Evolutionary conservation across 1,140 invertebrate genomes (phyloP).

Genomic region (Ephestia elutella): DNA sequence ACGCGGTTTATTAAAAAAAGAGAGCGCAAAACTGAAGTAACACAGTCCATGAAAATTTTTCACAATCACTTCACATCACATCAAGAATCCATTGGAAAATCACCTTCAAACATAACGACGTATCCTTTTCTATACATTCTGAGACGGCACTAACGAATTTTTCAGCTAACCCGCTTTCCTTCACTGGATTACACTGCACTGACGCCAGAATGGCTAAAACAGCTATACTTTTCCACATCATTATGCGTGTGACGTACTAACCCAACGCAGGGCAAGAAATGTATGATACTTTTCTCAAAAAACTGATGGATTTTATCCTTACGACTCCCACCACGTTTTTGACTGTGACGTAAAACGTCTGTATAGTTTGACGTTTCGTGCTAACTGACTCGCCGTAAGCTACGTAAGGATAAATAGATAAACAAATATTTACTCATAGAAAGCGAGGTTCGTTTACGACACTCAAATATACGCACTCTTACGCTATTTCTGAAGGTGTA

Average conservation of each 20-base stretch:
- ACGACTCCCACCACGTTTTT: slow-evolving; percentile 45
- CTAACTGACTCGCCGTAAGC: slow-evolving; percentile 52
- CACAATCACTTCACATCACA: slow-evolving; percentile 46
- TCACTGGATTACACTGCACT: slow-evolving; percentile 51
- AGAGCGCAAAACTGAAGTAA: neutral
- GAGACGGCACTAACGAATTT: slow-evolving; percentile 61
- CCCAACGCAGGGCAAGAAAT: slow-evolving; percentile 48
- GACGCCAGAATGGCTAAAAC: slow-evolving; percentile 49
- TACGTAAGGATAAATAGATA: slow-evolving; percentile 67
- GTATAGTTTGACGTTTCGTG: slow-evolving; percentile 45
- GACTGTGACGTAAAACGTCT: slow-evolving; percentile 52
- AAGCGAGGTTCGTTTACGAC: slow-evolving; percentile 63
- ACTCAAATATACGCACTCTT: slow-evolving; percentile 45
- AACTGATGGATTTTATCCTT: slow-evolving; percentile 67
- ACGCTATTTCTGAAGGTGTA: slow-evolving; percentile 48
- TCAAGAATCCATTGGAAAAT: slow-evolving; percentile 32
- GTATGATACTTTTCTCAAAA: slow-evolving; percentile 58
- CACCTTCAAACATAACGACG: slow-evolving; percentile 67
- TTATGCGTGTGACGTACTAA: slow-evolving; percentile 33
- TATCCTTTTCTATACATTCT: slow-evolving; percentile 63
- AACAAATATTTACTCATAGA: slow-evolving; percentile 72
- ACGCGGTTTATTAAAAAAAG: neutral
- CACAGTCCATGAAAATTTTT: slow-evolving; percentile 1
- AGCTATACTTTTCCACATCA: slow-evolving; percentile 53
- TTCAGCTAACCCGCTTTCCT: slow-evolving; percentile 55